Evolutionary conservation across 2,113 vertebrate genomes (phyloP), one percentile per base, ranked within the genome.

Genomic region (Orcinus orca): DNA sequence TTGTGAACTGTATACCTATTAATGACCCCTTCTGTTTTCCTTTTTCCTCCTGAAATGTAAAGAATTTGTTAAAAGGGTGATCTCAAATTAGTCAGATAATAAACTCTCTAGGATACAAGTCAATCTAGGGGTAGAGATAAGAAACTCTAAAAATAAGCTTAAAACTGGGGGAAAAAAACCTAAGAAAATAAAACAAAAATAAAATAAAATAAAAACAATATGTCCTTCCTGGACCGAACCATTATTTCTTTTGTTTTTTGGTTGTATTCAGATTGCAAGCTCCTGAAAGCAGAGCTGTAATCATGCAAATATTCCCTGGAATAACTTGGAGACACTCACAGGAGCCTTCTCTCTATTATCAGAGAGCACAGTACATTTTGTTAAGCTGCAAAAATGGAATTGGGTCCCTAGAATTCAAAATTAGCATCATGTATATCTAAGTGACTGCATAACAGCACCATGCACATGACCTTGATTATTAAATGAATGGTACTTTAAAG

Each of bases 341-440:
- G 60, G 55, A 81, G 2, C 23, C 3, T 29, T 83, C 11, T 11
- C 1, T 89, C 44, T 80, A 29, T 92, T 80, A 71, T 29, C 36
- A 92, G 20, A 90, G 62, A 90, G 74, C 38, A 65, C 18, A 76
- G 33, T 83, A 68, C 18, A 67, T 60, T 97, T 92, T 77, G 31
- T 77, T 93, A 79, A 76, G 31, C 47, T 82, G 12, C 6, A 88
- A 50, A 96, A 90, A 77, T 92, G 62, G 55, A 96, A 73, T 67
- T 53, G 55, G 17, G 20, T 93, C 31, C 18, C 44, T 62, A 31
- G 8, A 67, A 94, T 88, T 88, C 90, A 83, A 94, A 96, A 86
- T 85, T 44, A 94, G 55, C 62, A 63, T 88, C n/a, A 47, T 86
- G 53, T 70, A 63, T 91, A 85, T 95, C 83, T 95, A 53, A 86